Base-by-base conservation (phyloP, 2,113 vertebrate genomes). In the Machaerirhynchus nigripectus region DNA sequence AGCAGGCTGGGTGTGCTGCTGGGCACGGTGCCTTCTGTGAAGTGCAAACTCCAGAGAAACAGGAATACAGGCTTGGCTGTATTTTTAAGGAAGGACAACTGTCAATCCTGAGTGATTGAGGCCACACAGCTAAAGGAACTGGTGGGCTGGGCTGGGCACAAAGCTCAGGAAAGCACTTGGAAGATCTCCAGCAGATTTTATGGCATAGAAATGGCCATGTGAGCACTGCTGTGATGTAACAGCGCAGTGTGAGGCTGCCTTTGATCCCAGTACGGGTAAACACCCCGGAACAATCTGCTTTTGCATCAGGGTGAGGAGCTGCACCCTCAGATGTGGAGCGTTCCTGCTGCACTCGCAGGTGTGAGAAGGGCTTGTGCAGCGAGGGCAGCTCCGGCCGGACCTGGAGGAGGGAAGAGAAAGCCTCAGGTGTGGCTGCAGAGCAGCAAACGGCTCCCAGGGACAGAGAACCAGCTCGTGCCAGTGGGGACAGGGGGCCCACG, bases 401-500 rank as follows among this genome's bases (percentile, higher is more conserved):
- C 65, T 5, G 4, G 3, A 14, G 64, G 17, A 31, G 71, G 50
- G 28, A 77, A 75, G 35, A 68, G 75, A 28, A 85, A 9, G 24
- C 13, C 67, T 18, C 7, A 2, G 3, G 20, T 1, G 14, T 21
- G 82, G 24, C 82, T 74, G 65, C 50, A 47, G 57, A 22, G 3
- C 35, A 13, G 67, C 68, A 42, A 46, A 46, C 1, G 2, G 13
- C 80, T 30, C n/a, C 18, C 1, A 0, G 2, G 31, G 57, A 7
- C 49, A 21, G 59, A 15, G 56, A 20, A 20, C 1, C 18, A 11
- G 39, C 60, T 49, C 1, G 0, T 56, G 55, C 18, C 26, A 2
- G 0, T 0, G 15, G 47, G 3, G 49, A 8, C 10, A 35, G 33
- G 0, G 13, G 42, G 17, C 24, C 50, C 2, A 0, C 0, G 1